Percentiles rank a stretch among this genome's conserved stretches.
These are phyloP conservation scores for Pseudotriccus pelzelni DNA, from an alignment of 2,797 vertebrate species.

Conservation along the genomic window DNA sequence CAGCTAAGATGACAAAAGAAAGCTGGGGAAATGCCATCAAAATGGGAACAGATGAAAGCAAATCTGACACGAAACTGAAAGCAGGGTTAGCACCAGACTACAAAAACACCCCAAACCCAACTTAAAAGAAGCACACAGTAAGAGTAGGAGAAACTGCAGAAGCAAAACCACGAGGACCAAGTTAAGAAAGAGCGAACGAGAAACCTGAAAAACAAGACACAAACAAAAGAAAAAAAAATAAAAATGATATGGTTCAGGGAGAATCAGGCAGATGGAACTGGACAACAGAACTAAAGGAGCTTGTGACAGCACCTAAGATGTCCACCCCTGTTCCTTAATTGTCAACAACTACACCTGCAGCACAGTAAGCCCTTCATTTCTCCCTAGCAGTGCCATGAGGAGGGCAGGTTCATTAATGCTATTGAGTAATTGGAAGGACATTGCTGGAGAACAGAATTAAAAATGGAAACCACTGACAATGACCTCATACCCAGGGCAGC, in stretches of 20 bases:
- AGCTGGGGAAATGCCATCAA: neutral
- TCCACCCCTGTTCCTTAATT: neutral
- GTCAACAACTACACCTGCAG: neutral
- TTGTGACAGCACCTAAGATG: neutral
- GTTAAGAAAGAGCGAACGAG: neutral
- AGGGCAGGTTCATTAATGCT: neutral
- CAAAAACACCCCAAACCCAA: neutral
- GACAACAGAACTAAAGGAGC: neutral
- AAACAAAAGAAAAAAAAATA: no score
- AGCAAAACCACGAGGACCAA: neutral
- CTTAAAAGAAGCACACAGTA: neutral
- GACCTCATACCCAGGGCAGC: neutral
- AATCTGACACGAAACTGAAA: neutral
- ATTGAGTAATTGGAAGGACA: fast-evolving
- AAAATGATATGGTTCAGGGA: neutral
- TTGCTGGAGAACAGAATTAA: neutral
- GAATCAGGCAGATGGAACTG: neutral
- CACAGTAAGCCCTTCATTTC: neutral
- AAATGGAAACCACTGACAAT: neutral
- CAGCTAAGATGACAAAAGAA: neutral
- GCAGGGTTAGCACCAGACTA: neutral
- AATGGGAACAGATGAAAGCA: neutral
- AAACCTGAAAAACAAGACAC: neutral
- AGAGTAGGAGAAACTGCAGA: neutral
- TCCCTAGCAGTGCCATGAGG: neutral